A percentile compares a stretch with the other conserved stretches of the same genome.
Conservation (phyloP, 2,113 vertebrate genomes). For the Corythornis madagascariensis region DNA sequence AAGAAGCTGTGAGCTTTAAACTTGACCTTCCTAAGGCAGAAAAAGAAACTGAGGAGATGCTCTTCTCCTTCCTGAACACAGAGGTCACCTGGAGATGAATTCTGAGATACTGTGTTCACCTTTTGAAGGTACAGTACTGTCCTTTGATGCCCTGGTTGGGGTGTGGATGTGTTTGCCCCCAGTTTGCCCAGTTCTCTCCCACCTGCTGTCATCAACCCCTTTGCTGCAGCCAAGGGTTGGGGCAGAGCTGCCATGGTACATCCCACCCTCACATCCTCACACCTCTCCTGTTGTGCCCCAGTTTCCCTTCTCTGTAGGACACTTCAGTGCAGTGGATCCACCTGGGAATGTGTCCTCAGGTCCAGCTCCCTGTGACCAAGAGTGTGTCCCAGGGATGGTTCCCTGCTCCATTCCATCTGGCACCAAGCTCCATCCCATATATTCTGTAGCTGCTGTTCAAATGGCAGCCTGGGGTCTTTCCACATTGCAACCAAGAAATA, state of each 20-base stretch:
- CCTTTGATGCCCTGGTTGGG: neutral
- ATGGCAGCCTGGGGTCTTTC: accelerated
- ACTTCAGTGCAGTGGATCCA: neutral
- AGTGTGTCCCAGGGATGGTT: accelerated
- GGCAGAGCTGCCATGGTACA: accelerated
- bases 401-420: accelerated
- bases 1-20: accelerated
- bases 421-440: accelerated
- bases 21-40: neutral
- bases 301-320: neutral
- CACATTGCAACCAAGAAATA: neutral
- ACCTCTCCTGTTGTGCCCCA: accelerated
- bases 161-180: neutral
- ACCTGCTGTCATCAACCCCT: neutral
- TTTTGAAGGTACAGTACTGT: neutral
- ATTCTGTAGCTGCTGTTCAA: neutral
- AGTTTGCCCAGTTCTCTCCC: neutral
- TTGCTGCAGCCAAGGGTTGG: accelerated
- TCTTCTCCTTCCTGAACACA: neutral
- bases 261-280: neutral
- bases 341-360: neutral
- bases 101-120: accelerated
- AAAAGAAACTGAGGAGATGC: neutral
- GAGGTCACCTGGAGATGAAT: neutral
- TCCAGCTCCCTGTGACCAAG: accelerated